These are phyloP conservation scores for Sisyra terminalis DNA, from an alignment of 2,888 invertebrate genomes.

Conservation along the genomic window DNA sequence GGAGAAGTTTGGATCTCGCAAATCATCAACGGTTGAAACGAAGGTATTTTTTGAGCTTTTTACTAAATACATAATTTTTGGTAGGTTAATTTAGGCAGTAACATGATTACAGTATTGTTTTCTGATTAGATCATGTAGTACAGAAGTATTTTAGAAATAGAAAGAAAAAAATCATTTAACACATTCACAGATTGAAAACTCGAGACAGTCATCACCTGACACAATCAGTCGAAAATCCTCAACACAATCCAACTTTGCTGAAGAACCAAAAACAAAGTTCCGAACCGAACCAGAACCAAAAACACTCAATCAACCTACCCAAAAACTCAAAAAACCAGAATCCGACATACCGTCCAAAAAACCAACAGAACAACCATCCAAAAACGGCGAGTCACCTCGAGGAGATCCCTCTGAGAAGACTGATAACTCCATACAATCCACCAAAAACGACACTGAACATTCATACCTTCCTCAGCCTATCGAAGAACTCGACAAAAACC, in stretches of 20 bases:
- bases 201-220: slow-evolving; percentile 8
- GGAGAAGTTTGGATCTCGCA: slow-evolving; percentile 29
- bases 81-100: background rate
- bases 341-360: too few relatives aligned
- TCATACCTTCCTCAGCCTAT: too few relatives aligned
- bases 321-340: too few relatives aligned
- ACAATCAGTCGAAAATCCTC: slow-evolving; percentile 4
- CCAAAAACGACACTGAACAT: too few relatives aligned
- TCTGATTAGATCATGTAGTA: background rate
- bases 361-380: too few relatives aligned
- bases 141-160: background rate
- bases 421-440: too few relatives aligned
- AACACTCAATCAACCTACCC: background rate
- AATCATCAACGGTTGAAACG: slow-evolving; percentile 28
- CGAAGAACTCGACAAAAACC: background rate
- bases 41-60: slow-evolving; percentile 11
- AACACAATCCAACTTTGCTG: background rate
- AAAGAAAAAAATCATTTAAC: slow-evolving; percentile 1
- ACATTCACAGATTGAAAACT: slow-evolving; percentile 17
- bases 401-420: too few relatives aligned
- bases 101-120: background rate
- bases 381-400: too few relatives aligned
- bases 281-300: background rate
- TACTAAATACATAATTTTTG: too few relatives aligned
- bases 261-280: background rate